Evolutionary conservation across 1,140 invertebrate genomes (phyloP).

Genomic region (Diprion similis): DNA sequence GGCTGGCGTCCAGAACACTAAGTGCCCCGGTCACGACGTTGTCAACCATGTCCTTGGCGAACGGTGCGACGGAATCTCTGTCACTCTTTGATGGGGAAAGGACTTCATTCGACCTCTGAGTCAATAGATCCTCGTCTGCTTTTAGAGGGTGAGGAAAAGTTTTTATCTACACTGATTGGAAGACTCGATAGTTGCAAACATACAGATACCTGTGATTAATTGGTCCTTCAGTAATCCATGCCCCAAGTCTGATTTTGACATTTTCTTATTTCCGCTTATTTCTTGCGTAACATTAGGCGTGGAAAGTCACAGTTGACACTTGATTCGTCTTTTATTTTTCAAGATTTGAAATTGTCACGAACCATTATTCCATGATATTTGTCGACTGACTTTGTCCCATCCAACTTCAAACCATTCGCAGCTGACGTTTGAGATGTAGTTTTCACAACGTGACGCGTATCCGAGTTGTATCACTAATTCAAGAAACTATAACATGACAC

Average conservation of each 20-base stretch:
- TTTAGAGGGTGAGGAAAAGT: background rate
- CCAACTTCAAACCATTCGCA: no score
- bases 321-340: no score
- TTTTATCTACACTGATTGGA: background rate
- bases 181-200: background rate
- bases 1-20: background rate
- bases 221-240: conserved; percentile 2
- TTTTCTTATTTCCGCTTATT: background rate
- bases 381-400: no score
- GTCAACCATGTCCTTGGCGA: background rate
- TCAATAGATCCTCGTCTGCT: conserved; percentile 9
- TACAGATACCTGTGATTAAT: conserved; percentile 1
- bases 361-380: no score
- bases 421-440: background rate
- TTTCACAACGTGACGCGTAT: no score
- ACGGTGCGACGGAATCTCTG: background rate
- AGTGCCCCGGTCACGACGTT: background rate
- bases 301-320: no score
- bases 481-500: background rate
- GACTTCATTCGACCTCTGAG: background rate
- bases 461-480: no score
- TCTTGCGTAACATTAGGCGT: no score
- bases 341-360: no score
- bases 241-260: conserved; percentile 1
- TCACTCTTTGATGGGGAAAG: background rate